Percentiles rank a stretch among this genome's conserved stretches.
Evolutionary conservation across 1,140 invertebrate species (phyloP).

Genomic region (Hermetia illucens): DNA sequence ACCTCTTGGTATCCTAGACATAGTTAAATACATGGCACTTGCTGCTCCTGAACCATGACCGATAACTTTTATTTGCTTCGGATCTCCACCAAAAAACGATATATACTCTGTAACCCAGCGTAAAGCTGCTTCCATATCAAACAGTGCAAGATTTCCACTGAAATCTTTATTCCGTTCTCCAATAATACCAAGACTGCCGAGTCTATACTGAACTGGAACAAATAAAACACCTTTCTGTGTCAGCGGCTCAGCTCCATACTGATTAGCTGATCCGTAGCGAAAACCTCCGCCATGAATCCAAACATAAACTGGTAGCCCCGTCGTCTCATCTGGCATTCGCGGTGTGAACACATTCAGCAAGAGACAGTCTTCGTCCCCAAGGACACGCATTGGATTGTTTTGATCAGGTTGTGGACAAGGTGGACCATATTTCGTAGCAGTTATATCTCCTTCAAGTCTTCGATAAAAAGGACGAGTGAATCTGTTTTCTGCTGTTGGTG

Average conservation of each 20-base stretch:
- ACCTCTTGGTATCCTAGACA: conserved; percentile 37
- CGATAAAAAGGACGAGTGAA: conserved; percentile 40
- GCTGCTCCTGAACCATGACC: conserved; percentile 54
- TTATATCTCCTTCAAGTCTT: conserved; percentile 34
- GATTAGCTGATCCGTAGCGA: conserved; percentile 45
- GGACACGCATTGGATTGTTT: conserved; percentile 19
- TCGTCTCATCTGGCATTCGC: conserved; percentile 35
- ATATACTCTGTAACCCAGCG: conserved; percentile 51
- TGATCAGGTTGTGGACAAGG: conserved; percentile 41
- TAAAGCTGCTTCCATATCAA: conserved; percentile 51
- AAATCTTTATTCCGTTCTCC: conserved; percentile 47
- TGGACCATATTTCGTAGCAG: conserved; percentile 36
- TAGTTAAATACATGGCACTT: conserved; percentile 38
- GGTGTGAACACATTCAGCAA: conserved; percentile 67
- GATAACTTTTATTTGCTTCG: conserved; percentile 43
- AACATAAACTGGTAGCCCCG: conserved; percentile 39
- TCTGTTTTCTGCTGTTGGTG: conserved; percentile 43
- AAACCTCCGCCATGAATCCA: conserved; percentile 50
- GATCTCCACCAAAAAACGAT: conserved; percentile 53
- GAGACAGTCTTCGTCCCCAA: conserved; percentile 58
- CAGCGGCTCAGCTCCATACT: conserved; percentile 45
- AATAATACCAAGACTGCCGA: conserved; percentile 64
- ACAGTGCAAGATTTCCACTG: conserved; percentile 52
- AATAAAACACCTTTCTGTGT: conserved; percentile 51
- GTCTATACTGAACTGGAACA: conserved; percentile 66